Evolutionary conservation across 2,888 invertebrate species (phyloP).

Genomic region (Myopa tessellatipennis): DNA sequence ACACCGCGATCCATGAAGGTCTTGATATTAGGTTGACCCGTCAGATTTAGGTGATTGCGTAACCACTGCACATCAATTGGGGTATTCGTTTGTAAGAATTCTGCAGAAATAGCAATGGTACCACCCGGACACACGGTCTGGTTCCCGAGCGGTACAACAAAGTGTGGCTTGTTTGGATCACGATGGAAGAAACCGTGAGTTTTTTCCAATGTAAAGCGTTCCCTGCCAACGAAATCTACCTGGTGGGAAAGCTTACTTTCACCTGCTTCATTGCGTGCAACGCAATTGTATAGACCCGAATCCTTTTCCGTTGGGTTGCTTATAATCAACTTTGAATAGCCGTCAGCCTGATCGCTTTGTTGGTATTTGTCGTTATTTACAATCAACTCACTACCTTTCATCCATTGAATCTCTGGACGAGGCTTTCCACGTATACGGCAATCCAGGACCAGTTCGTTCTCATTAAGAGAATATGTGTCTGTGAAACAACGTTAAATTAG

Average conservation of each 20-base stretch:
- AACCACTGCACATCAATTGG: slow-evolving; percentile 84
- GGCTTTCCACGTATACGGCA: slow-evolving; percentile 83
- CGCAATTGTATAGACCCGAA: slow-evolving; percentile 80
- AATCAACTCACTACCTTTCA: slow-evolving; percentile 76
- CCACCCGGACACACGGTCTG: slow-evolving; percentile 81
- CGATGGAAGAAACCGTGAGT: slow-evolving; percentile 68
- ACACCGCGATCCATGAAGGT: slow-evolving; percentile 77
- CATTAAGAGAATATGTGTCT: slow-evolving; percentile 79
- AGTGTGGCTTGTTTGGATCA: slow-evolving; percentile 75
- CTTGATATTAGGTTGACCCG: slow-evolving; percentile 73
- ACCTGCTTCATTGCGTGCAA: slow-evolving; percentile 79
- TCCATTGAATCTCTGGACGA: slow-evolving; percentile 79
- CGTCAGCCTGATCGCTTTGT: slow-evolving; percentile 78
- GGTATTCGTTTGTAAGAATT: slow-evolving; percentile 75
- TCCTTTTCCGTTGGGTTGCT: slow-evolving; percentile 76
- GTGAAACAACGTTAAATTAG: slow-evolving; percentile 43
- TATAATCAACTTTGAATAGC: slow-evolving; percentile 78
- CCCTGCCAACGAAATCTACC: slow-evolving; percentile 74
- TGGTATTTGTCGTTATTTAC: slow-evolving; percentile 72
- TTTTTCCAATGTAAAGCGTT: slow-evolving; percentile 67
- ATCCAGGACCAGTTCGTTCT: slow-evolving; percentile 81
- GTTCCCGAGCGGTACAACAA: slow-evolving; percentile 77
- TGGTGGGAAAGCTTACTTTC: slow-evolving; percentile 80
- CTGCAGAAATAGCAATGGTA: slow-evolving; percentile 84
- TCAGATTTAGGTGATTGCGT: slow-evolving; percentile 73